Conservation (phyloP, 2,888 invertebrate genomes). For the Cephalotes varians region DNA sequence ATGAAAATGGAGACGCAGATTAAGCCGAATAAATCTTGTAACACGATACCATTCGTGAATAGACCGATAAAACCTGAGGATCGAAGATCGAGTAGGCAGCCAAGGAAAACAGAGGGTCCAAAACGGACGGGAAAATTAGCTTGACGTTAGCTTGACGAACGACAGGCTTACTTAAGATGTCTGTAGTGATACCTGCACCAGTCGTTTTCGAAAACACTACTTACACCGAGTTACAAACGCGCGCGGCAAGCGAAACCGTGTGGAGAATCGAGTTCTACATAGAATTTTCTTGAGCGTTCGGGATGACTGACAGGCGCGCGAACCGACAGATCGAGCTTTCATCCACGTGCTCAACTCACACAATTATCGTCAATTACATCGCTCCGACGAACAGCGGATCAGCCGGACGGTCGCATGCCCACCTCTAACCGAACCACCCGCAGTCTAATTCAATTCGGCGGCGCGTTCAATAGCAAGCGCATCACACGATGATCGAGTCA, state of each 20-base stretch:
- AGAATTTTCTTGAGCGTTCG: background rate
- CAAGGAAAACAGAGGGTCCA: constrained; percentile 17
- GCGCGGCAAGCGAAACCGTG: background rate
- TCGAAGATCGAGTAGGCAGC: background rate
- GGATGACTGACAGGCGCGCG: background rate
- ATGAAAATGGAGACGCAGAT: background rate
- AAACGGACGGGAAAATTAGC: constrained; percentile 8
- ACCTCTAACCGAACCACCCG: background rate
- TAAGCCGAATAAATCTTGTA: constrained; percentile 54
- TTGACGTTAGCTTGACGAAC: background rate
- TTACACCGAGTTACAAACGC: constrained; percentile 1
- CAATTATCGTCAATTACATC: constrained; percentile 5
- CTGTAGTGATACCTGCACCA: background rate
- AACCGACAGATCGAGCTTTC: constrained; percentile 7
- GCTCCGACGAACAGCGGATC: constrained; percentile 9
- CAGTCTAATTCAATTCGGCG: background rate
- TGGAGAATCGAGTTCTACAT: background rate
- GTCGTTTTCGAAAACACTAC: background rate
- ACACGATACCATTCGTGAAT: constrained; percentile 56
- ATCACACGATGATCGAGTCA: background rate
- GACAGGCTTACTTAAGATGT: background rate
- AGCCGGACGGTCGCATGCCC: background rate
- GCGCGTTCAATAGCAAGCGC: background rate
- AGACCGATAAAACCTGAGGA: constrained; percentile 5
- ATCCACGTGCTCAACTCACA: constrained; percentile 23